Conservation (phyloP, 2,888 invertebrate species). For the Ecliptopera silaceata region DNA sequence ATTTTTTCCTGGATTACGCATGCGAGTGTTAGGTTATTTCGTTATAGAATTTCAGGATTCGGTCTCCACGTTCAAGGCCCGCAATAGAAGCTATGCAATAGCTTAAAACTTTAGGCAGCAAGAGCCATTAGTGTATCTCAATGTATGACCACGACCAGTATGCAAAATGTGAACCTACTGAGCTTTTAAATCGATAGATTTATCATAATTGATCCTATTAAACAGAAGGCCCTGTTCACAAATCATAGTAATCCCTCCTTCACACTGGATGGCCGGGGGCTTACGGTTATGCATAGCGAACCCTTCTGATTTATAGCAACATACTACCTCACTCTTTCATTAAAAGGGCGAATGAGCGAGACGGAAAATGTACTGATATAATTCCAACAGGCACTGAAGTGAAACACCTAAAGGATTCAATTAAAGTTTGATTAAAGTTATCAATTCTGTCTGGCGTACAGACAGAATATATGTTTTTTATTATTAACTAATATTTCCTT, state of each 20-base stretch:
- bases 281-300: constrained; percentile 58
- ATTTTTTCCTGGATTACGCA: no score
- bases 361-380: constrained; percentile 24
- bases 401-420: constrained; percentile 22
- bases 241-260: constrained; percentile 60
- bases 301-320: constrained; percentile 53
- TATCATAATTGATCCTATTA: constrained; percentile 32
- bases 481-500: constrained; percentile 14
- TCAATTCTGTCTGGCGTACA: constrained; percentile 18
- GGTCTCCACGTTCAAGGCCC: no score
- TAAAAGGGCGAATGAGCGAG: constrained; percentile 10
- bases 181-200: constrained; percentile 16
- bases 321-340: constrained; percentile 16
- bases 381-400: background rate
- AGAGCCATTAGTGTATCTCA: no score
- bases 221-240: constrained; percentile 45
- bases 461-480: constrained; percentile 13
- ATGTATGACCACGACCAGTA: background rate
- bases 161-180: background rate
- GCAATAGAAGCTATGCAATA: no score
- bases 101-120: no score
- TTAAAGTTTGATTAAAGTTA: constrained; percentile 28
- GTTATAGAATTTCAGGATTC: no score
- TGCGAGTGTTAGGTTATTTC: no score
- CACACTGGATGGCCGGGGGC: constrained; percentile 44